Evolutionary conservation across 2,113 vertebrate species (phyloP), one percentile per base, ranked within the genome.

Genomic region (Paradoxurus hermaphroditus): DNA sequence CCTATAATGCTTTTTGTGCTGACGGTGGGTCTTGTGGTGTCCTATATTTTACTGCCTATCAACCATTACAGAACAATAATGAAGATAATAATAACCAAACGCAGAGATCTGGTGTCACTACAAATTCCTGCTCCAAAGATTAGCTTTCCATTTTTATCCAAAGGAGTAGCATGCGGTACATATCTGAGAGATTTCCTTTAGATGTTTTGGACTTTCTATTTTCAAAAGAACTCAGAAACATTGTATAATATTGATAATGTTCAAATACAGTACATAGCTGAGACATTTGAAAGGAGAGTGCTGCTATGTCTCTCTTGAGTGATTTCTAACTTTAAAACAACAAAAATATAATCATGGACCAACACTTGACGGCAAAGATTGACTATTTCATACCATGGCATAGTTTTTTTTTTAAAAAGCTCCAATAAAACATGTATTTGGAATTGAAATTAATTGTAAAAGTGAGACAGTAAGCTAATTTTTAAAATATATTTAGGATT

Each of bases 401-500:
- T 41, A 65, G 78, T 16, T 51, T 73, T 16, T 51, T 73, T 90
- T 41, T 78, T 13, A 27, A 56, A 93, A 65, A 95, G 63, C 29
- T 46, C 59, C 68, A 95, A 39, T 59, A 90, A 93, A 92, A 21
- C n/a, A 46, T 34, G n/a, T 91, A 73, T 79, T 63, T 96, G 51
- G 23, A 41, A 83, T 97, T 95, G 53, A 96, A 97, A 79, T 90
- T 77, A 92, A 56, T 39, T 82, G 0, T 56, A 92, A 92, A 96
- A 82, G 7, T 27, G 96, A 85, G 27, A 73, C n/a, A 59, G 14
- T 51, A 92, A 95, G 36, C 34, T 93, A 92, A 72, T 82, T 77
- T 44, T 29, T 16, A 72, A 65, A 67, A 56, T 94, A 27, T 91
- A 68, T 67, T 87, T 96, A 86, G 46, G 94, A 97, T 96, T 97